Evolutionary conservation across 2,888 invertebrate species (phyloP).

Genomic region (Tipula lateralis): DNA sequence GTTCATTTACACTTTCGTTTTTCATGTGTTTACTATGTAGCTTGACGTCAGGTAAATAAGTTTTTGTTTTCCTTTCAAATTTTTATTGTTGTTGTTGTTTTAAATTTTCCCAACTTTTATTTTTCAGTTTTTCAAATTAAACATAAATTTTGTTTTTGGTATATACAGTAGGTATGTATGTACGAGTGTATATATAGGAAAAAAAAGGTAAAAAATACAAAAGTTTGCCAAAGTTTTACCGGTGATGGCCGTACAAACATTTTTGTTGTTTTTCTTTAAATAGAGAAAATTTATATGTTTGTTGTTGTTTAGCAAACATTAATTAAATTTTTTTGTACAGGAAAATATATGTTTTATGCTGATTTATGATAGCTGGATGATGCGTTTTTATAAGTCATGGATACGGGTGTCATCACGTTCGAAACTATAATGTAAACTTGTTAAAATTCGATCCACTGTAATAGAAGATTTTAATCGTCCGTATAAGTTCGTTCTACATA

Average conservation of each 20-base stretch:
- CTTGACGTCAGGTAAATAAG: not conserved
- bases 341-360: not conserved
- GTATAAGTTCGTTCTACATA: too few species aligned
- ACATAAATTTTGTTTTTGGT: not conserved
- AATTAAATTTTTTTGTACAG: not conserved
- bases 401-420: too few species aligned
- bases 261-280: not conserved
- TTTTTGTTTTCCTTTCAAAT: not conserved
- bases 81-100: not conserved
- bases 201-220: not conserved
- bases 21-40: not conserved
- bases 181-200: not conserved
- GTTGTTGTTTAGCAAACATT: not conserved
- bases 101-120: not conserved
- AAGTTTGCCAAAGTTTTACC: not conserved
- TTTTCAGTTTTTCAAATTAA: not conserved
- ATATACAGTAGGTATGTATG: not conserved
- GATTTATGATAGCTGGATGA: not conserved
- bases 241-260: conserved; percentile 1
- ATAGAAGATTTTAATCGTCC: too few species aligned
- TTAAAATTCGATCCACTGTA: too few species aligned
- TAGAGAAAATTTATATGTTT: not conserved
- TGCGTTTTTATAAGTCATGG: not conserved
- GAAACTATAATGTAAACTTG: too few species aligned
- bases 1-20: not conserved